phyloP scores from a whole-genome alignment of 2,113 vertebrate species.

The Psammodynastes pulverulentus region DNA sequence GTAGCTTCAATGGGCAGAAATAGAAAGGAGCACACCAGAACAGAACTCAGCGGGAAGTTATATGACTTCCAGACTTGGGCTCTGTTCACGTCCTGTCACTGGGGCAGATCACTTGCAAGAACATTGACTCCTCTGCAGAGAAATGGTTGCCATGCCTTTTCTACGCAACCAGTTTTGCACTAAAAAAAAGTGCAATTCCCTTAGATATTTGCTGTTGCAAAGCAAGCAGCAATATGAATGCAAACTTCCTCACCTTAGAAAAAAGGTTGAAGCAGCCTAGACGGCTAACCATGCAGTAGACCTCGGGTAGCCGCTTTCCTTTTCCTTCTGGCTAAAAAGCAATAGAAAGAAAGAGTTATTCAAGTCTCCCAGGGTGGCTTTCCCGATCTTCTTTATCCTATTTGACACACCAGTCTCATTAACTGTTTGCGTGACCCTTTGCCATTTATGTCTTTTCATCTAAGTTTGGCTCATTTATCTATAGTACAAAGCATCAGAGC shows the following conservation, averaged over 20 bases:
- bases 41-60: not conserved
- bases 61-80: not conserved
- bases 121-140: not conserved
- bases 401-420: not conserved
- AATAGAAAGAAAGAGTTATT: slow-evolving; percentile 39
- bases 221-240: not conserved
- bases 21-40: not conserved
- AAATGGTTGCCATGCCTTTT: not conserved
- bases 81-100: not conserved
- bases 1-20: not conserved
- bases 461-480: not conserved
- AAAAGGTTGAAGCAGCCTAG: slow-evolving; percentile 98
- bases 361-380: not conserved
- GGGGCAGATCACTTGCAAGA: not conserved
- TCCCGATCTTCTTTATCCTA: not conserved
- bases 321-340: slow-evolving; percentile 81
- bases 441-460: not conserved
- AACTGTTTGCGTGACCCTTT: not conserved
- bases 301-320: slow-evolving; percentile 93
- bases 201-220: not conserved
- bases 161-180: not conserved
- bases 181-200: not conserved
- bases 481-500: not conserved
- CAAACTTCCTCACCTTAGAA: slow-evolving; percentile 84
- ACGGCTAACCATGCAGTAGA: slow-evolving; percentile 94